Conservation (phyloP, 1,140 invertebrate species). For the Musca vetustissima region DNA sequence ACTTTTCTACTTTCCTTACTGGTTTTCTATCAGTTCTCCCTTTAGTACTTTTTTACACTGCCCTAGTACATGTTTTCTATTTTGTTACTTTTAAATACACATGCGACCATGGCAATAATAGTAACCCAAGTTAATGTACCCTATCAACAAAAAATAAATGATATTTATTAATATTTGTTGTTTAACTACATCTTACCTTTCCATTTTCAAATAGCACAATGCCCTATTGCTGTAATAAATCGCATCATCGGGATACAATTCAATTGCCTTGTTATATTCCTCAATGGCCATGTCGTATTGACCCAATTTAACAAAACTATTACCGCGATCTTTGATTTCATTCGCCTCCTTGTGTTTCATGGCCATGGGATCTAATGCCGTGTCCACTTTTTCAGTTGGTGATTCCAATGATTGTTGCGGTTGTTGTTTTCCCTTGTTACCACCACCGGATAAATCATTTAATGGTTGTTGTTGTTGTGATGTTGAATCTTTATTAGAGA, state of each 20-base stretch:
- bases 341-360: constrained; percentile 55
- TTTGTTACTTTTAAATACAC: no score
- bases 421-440: not conserved
- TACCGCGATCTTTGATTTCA: constrained; percentile 68
- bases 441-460: not conserved
- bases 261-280: constrained; percentile 79
- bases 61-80: no score
- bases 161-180: no score
- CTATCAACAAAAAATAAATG: no score
- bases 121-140: not conserved
- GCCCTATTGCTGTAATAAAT: constrained; percentile 86
- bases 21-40: no score
- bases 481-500: not conserved
- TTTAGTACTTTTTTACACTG: no score
- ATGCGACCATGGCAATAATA: no score
- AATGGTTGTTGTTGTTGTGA: not conserved
- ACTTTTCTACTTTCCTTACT: no score
- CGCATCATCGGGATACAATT: constrained; percentile 74
- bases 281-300: constrained; percentile 79
- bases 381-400: constrained; percentile 44
- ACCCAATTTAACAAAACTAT: constrained; percentile 75
- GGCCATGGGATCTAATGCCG: constrained; percentile 37
- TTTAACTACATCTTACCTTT: constrained; percentile 64
- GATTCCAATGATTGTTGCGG: constrained; percentile 17
- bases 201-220: constrained; percentile 80